A percentile compares a stretch with the other conserved stretches of the same genome.
phyloP scores from a whole-genome alignment of 2,797 vertebrate genomes.

The Petrocephalus sullivani region DNA sequence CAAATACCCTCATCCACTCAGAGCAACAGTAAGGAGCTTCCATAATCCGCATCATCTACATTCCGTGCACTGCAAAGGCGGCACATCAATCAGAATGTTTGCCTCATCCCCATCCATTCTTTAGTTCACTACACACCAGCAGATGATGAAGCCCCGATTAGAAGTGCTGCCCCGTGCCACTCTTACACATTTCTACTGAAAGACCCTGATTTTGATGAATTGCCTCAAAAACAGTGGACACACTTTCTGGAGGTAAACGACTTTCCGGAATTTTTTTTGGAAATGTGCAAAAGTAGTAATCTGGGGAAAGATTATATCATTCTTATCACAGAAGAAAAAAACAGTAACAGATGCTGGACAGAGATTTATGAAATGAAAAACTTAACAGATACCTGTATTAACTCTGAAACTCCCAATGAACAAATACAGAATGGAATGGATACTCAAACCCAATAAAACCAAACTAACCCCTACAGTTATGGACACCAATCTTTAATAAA shows the following conservation, averaged over 20 bases:
- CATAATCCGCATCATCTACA: slow-evolving; percentile 54
- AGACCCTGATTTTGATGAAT: background rate
- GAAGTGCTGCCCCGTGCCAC: background rate
- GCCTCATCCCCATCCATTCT: background rate
- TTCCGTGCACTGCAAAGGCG: slow-evolving; percentile 57
- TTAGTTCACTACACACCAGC: background rate
- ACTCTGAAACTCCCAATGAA: background rate
- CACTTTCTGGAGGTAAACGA: background rate
- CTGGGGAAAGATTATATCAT: background rate
- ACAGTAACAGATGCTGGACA: background rate
- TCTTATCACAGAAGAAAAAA: background rate
- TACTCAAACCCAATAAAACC: background rate
- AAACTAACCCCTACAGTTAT: background rate
- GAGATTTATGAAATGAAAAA: background rate
- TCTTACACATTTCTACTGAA: background rate
- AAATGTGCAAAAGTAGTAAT: background rate
- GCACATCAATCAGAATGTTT: slow-evolving; percentile 16
- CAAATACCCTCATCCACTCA: slow-evolving; percentile 66
- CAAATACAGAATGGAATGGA: background rate
- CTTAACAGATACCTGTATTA: background rate
- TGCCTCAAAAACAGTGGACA: background rate
- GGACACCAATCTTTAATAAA: background rate
- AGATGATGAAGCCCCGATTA: background rate
- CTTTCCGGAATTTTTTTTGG: background rate
- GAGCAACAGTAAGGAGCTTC: slow-evolving; percentile 61